These are phyloP conservation scores for Trididemnum nubilum DNA, from an alignment of 23 tunicate genomes.

Conservation along the genomic window DNA sequence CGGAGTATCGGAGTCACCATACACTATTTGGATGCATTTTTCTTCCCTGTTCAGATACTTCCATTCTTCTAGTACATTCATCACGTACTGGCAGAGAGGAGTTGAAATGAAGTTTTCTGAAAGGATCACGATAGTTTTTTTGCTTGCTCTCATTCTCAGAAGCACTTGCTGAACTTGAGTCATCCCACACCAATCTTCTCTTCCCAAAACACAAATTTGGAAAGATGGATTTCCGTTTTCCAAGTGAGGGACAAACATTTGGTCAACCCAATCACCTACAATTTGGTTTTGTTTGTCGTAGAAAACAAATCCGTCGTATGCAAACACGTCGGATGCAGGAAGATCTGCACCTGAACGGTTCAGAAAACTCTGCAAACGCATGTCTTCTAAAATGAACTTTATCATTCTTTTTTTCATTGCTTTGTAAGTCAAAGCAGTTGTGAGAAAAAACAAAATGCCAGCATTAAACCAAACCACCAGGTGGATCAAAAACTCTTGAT, in stretches of 20 bases:
- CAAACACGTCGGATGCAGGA: not conserved
- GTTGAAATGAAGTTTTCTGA: not conserved
- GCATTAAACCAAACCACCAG: not conserved
- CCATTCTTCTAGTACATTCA: conserved; percentile 35
- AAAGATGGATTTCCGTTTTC: not conserved
- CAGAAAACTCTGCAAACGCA: not conserved
- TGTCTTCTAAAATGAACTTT: not conserved
- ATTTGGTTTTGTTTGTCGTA: conserved; percentile 7
- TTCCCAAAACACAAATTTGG: conserved; percentile 16
- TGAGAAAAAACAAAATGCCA: not conserved
- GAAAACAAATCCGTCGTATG: conserved; percentile 35
- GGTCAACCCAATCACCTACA: conserved; percentile 39
- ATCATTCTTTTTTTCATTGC: not conserved
- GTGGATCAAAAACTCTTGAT: not conserved
- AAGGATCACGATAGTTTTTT: conserved; percentile 21
- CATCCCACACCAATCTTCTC: conserved; percentile 39
- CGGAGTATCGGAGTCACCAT: no score
- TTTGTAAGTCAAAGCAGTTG: not conserved
- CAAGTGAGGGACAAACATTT: conserved; percentile 19
- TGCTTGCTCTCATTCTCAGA: conserved; percentile 33
- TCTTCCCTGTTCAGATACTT: not conserved
- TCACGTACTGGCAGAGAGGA: conserved; percentile 19
- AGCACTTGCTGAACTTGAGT: conserved; percentile 27
- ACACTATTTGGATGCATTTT: not conserved
- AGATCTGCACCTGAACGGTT: not conserved